These are phyloP conservation scores for Boloria euphrosyne DNA, from an alignment of 2,888 invertebrate species.

Conservation along the genomic window DNA sequence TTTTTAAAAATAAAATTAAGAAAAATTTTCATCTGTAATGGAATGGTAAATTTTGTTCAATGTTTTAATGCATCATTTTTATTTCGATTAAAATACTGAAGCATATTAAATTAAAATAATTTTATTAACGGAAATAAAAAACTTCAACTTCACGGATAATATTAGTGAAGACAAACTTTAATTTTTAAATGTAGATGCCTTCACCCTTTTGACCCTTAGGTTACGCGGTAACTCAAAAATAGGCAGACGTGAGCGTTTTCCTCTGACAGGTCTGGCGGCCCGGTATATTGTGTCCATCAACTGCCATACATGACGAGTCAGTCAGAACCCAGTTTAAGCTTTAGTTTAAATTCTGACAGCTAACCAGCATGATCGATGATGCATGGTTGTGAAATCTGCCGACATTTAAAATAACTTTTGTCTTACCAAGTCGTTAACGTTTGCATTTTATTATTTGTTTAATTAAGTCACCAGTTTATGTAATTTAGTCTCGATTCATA, in stretches of 20 bases:
- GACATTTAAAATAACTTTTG: constrained; percentile 71
- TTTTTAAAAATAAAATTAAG: too few relatives aligned
- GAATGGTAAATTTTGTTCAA: too few relatives aligned
- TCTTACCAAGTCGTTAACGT: constrained; percentile 57
- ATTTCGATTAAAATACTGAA: too few relatives aligned
- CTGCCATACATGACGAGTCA: constrained; percentile 64
- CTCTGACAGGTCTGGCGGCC: constrained; percentile 51
- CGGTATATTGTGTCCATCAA: constrained; percentile 69
- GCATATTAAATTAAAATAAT: too few relatives aligned
- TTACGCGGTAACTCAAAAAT: constrained; percentile 35
- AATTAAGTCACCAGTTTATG: background rate
- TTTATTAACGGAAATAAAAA: background rate
- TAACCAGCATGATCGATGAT: constrained; percentile 51
- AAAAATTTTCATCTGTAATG: too few relatives aligned
- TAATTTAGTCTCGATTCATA: background rate
- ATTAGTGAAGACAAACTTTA: too few relatives aligned
- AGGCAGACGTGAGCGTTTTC: constrained; percentile 49
- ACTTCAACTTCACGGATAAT: background rate
- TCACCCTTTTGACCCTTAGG: too few relatives aligned
- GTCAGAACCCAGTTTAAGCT: constrained; percentile 50
- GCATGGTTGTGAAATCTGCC: constrained; percentile 46
- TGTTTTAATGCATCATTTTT: too few relatives aligned
- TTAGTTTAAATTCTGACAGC: constrained; percentile 45
- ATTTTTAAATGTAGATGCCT: too few relatives aligned
- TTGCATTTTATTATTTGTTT: constrained; percentile 9